Conservation (phyloP, 2,888 invertebrate genomes). For the Homarus gammarus region DNA sequence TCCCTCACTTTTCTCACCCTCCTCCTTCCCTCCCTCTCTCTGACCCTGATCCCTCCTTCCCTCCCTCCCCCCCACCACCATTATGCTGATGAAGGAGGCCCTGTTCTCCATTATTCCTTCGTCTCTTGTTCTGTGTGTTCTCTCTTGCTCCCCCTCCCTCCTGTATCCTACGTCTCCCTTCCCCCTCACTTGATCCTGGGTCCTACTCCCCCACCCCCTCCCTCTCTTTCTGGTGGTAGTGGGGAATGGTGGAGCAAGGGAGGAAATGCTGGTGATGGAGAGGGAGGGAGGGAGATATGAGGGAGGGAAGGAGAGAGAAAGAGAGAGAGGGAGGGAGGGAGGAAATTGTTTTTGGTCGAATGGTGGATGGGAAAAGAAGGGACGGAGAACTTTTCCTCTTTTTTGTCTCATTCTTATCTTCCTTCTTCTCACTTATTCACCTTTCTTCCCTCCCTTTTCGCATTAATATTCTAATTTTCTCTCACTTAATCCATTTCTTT, state of each 20-base stretch:
- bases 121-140: not conserved
- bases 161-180: too few species aligned
- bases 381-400: not conserved
- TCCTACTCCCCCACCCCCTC: too few species aligned
- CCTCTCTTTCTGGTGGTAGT: too few species aligned
- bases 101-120: too few species aligned
- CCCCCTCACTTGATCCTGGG: not conserved
- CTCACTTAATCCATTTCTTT: constrained; percentile 7
- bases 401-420: too few species aligned
- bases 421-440: not conserved
- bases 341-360: not conserved
- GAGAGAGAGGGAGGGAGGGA: not conserved
- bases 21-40: too few species aligned
- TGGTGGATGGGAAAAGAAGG: not conserved
- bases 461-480: not conserved
- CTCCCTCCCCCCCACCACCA: not conserved
- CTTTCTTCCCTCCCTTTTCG: not conserved
- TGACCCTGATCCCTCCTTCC: too few species aligned
- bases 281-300: not conserved
- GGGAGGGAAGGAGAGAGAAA: not conserved
- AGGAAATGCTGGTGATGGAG: too few species aligned
- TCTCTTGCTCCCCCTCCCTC: not conserved
- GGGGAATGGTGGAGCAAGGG: too few species aligned
- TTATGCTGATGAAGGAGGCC: too few species aligned
- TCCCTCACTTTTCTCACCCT: too few species aligned